phyloP scores from a whole-genome alignment of 2,888 invertebrate species.

The Acanthococcus lagerstroemiae region DNA sequence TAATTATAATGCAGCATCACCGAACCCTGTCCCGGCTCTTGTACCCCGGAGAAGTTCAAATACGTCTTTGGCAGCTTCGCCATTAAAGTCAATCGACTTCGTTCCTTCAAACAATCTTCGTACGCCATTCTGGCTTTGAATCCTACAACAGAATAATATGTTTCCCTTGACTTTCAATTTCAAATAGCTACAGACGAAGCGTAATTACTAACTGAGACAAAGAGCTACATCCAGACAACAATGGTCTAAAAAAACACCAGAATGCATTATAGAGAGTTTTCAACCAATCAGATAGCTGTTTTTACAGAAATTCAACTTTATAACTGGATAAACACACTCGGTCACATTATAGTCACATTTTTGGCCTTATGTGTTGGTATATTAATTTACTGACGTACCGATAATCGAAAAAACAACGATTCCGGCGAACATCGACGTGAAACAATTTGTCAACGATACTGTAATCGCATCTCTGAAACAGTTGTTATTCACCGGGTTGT shows the following conservation, averaged over 20 bases:
- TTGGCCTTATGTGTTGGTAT: too few relatives aligned
- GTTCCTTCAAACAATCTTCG: conserved; percentile 57
- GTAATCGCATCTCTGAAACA: conserved; percentile 87
- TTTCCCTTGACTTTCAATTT: too few relatives aligned
- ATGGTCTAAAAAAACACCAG: too few relatives aligned
- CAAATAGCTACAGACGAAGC: too few relatives aligned
- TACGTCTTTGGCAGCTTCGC: conserved; percentile 22
- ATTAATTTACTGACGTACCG: conserved; percentile 46
- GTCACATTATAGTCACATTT: too few relatives aligned
- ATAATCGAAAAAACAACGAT: conserved; percentile 93
- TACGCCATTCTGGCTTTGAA: conserved; percentile 82
- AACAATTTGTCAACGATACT: conserved; percentile 85
- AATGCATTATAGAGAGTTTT: too few relatives aligned
- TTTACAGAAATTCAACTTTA: too few relatives aligned
- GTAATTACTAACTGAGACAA: too few relatives aligned
- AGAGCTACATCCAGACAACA: too few relatives aligned
- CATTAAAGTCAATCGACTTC: conserved; percentile 38
- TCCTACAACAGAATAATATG: conserved; percentile 47
- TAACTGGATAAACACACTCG: too few relatives aligned
- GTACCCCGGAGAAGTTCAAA: conserved; percentile 24
- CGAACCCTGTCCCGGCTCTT: conserved; percentile 13
- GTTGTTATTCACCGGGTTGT: conserved; percentile 94
- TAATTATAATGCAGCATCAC: conserved; percentile 20
- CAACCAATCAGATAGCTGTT: too few relatives aligned
- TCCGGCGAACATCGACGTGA: conserved; percentile 93